Percentiles rank a stretch among this genome's conserved stretches.
Conservation (phyloP, 2,888 invertebrate species). For the Dryococelus australis region DNA sequence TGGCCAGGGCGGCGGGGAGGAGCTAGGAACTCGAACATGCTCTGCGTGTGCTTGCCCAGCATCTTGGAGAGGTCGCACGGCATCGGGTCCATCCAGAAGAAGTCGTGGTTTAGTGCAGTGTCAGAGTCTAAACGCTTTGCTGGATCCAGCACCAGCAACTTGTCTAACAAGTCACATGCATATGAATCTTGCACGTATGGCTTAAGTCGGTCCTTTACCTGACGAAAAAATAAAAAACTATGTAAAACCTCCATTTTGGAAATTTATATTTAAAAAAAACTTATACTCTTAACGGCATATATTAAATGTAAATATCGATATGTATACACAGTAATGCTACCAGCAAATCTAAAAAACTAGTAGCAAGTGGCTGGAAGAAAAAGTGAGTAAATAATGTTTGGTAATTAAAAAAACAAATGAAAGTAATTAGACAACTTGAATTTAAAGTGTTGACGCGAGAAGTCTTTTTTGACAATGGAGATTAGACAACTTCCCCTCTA, state of each 20-base stretch:
- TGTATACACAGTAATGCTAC: no score
- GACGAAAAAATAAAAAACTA: slow-evolving; percentile 41
- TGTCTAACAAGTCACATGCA: slow-evolving; percentile 93
- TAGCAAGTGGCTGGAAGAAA: no score
- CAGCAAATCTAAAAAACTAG: no score
- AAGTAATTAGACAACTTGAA: no score
- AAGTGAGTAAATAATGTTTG: no score
- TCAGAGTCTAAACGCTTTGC: slow-evolving; percentile 87
- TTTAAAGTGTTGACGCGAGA: no score
- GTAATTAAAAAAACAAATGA: no score
- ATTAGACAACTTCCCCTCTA: no score
- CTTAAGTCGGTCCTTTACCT: slow-evolving; percentile 82
- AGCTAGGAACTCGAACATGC: slow-evolving; percentile 94
- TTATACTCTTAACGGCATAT: no score
- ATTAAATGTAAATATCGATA: no score
- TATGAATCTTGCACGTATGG: slow-evolving; percentile 91
- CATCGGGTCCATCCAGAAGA: slow-evolving; percentile 98
- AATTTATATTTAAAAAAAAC: not conserved
- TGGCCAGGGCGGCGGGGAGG: slow-evolving; percentile 76
- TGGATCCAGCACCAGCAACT: slow-evolving; percentile 90
- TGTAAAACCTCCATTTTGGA: not conserved
- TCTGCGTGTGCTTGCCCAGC: slow-evolving; percentile 88
- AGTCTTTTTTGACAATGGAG: no score
- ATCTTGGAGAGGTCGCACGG: slow-evolving; percentile 90
- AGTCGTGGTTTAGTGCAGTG: slow-evolving; percentile 94